A percentile compares a stretch with the other conserved stretches of the same genome.
Evolutionary conservation across 2,888 invertebrate genomes (phyloP).

Genomic region (Chloromyia formosa): DNA sequence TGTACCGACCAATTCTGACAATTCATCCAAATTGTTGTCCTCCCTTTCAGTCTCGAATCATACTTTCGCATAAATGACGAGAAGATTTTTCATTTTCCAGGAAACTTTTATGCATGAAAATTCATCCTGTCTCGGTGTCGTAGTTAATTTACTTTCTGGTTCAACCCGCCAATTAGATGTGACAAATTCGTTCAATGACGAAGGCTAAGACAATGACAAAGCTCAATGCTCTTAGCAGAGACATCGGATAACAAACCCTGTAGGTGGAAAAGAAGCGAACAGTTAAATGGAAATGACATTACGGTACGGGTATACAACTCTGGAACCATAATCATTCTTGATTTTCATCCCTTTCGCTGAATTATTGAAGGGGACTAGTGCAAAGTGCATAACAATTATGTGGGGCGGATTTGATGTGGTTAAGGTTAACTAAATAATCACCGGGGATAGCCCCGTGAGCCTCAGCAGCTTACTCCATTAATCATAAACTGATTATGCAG

Average conservation of each 20-base stretch:
- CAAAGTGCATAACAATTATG: slow-evolving; percentile 38
- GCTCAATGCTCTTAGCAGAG: neutral
- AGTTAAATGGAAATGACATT: neutral
- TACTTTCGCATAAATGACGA: slow-evolving; percentile 11
- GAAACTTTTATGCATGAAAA: slow-evolving; percentile 46
- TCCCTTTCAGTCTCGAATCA: neutral
- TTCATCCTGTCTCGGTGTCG: slow-evolving; percentile 47
- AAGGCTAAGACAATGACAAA: slow-evolving; percentile 41
- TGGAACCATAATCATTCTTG: neutral
- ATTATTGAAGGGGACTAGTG: slow-evolving; percentile 5
- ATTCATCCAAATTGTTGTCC: neutral
- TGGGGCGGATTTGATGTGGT: slow-evolving; percentile 20
- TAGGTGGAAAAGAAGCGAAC: neutral
- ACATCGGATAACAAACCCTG: neutral
- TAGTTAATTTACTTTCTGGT: slow-evolving; percentile 48
- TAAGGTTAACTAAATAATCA: slow-evolving; percentile 36
- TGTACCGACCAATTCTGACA: slow-evolving; percentile 3
- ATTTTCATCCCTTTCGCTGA: neutral
- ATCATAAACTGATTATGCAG: no score
- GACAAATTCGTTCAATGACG: slow-evolving; percentile 49
- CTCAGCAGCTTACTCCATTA: no score
- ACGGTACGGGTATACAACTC: neutral
- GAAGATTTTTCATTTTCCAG: slow-evolving; percentile 46
- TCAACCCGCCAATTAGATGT: slow-evolving; percentile 49
- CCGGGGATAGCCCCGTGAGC: no score